Evolutionary conservation across 1,140 invertebrate species (phyloP), one percentile per base, ranked within the genome.

Genomic region (Cotesia chilonis): DNA sequence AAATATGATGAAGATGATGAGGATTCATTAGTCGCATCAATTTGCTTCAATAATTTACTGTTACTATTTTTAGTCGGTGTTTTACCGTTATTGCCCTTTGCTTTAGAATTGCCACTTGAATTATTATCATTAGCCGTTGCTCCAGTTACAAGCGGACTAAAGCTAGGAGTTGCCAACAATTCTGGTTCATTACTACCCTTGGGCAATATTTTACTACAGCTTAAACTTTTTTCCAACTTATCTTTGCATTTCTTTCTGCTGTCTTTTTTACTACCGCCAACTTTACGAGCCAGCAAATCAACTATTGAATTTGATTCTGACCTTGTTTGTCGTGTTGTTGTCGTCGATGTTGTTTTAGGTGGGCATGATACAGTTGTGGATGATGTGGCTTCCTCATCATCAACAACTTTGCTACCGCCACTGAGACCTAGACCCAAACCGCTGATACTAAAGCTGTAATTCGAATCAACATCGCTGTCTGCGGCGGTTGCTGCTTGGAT

Each of bases 401-500:
- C 91, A 76, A 47, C 41, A 47, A 91, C 91, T 74, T 90, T 90
- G 37, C 87, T 85, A 71, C 88, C 89, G 51, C 28, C 17, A 14
- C 72, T 67, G 3, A 87, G 84, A n/a, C 87, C 85, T 28, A 85
- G 9, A 20, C 57, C 57, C 9, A 9, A 20, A 10, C 57, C 57
- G 17, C n/a, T 82, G 61, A 87, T 78, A 68, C 81, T 90, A 79
- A 89, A 90, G 76, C 90, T 92, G 35, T 88, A 91, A 80, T 90
- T 91, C 0, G 91, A 92, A 74, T 92, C 91, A 4, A 89, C 79
- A 77, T 92, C 91, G 76, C 91, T 92, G 76, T 92, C 91, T 2
- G 88, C 84, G 37, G 88, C 85, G 10, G 81, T 47, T 10, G 41
- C 41, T 47, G 41, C 41, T 47, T 47, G 41, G 4, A 47, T 47